Conservation (phyloP, 2,888 invertebrate genomes). For the Morpho deidamia region DNA sequence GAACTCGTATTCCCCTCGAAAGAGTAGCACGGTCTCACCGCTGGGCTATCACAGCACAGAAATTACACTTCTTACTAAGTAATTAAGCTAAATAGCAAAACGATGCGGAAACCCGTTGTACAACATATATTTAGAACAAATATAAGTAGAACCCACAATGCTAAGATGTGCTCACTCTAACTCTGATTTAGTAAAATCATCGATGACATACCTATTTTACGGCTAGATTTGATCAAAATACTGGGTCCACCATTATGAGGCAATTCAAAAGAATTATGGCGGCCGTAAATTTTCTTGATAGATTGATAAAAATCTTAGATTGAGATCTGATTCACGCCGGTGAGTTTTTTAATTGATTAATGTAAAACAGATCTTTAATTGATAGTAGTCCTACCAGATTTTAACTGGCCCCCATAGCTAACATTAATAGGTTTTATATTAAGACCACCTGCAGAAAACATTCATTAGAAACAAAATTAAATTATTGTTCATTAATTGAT, state of each 20-base stretch:
- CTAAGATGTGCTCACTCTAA: neutral
- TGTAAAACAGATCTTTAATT: neutral
- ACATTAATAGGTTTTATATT: too few species aligned
- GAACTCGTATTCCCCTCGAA: too few species aligned
- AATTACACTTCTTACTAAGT: too few species aligned
- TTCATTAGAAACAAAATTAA: too few species aligned
- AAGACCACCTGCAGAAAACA: too few species aligned
- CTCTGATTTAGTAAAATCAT: neutral
- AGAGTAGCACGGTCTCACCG: too few species aligned
- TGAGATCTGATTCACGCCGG: neutral
- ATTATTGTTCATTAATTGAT: too few species aligned
- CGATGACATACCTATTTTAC: neutral
- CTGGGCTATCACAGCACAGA: too few species aligned
- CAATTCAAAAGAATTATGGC: neutral
- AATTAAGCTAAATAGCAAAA: too few species aligned
- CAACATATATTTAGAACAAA: neutral
- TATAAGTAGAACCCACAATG: neutral
- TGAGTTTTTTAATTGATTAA: too few species aligned
- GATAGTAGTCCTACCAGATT: neutral
- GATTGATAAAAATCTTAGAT: conserved; percentile 2
- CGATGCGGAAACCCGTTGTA: too few species aligned
- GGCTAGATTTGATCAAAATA: conserved; percentile 1
- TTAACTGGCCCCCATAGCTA: too few species aligned
- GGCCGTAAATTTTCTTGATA: conserved; percentile 14
- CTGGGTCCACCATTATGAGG: conserved; percentile 7